These are phyloP conservation scores for Aphrophora alni DNA, from an alignment of 2,888 invertebrate genomes.

Conservation along the genomic window DNA sequence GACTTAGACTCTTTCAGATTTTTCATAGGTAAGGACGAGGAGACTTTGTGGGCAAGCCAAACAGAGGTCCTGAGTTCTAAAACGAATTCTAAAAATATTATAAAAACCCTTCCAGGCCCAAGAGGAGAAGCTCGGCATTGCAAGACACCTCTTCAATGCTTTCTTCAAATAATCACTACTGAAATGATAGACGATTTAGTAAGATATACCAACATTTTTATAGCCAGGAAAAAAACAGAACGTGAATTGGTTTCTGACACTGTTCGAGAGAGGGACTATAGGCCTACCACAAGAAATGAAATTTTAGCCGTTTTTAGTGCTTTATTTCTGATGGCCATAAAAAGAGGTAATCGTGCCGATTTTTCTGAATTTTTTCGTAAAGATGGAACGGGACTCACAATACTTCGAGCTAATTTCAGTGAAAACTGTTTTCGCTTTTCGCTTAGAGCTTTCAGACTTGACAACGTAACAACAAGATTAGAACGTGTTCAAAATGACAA, in stretches of 20 bases:
- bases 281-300: slow-evolving; percentile 9
- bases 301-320: slow-evolving; percentile 33
- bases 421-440: no score
- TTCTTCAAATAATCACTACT: slow-evolving; percentile 14
- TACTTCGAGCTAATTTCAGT: slow-evolving; percentile 35
- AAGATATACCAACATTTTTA: slow-evolving; percentile 22
- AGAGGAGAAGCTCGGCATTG: no score
- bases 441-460: no score
- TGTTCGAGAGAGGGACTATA: slow-evolving; percentile 31
- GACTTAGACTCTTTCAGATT: neutral
- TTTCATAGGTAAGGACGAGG: no score
- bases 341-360: slow-evolving; percentile 27
- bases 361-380: slow-evolving; percentile 17
- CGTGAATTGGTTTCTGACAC: no score
- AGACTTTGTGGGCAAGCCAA: no score
- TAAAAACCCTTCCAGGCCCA: no score
- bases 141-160: slow-evolving; percentile 10
- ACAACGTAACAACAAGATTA: slow-evolving; percentile 35
- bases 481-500: slow-evolving; percentile 24
- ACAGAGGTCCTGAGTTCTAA: no score
- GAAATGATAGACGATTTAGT: slow-evolving; percentile 24
- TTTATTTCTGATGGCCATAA: slow-evolving; percentile 29
- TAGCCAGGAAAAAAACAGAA: neutral
- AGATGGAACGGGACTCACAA: no score
- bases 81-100: no score